phyloP scores from a whole-genome alignment of 35 echinoderm and acorn worm genomes.

The Anneissia japonica region DNA sequence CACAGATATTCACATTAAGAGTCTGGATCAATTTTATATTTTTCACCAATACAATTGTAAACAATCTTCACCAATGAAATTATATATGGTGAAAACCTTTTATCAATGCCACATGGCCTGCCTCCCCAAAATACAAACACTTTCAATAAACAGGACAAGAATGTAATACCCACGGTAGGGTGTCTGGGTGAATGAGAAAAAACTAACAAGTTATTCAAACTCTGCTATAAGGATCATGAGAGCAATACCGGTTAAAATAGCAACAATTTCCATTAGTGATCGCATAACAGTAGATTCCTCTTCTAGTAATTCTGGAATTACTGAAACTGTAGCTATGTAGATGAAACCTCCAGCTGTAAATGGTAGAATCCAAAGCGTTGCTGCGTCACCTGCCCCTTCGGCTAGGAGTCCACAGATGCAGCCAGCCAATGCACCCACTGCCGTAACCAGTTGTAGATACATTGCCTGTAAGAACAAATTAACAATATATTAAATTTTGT shows the following conservation, averaged over 20 bases:
- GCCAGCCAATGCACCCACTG: slow-evolving; percentile 70
- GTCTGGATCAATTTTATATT: no score
- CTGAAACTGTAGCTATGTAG: slow-evolving; percentile 87
- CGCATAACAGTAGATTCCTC: slow-evolving; percentile 56
- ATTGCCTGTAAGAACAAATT: slow-evolving; percentile 67
- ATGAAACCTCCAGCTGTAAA: slow-evolving; percentile 91
- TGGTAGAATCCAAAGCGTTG: slow-evolving; percentile 66
- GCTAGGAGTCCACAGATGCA: slow-evolving; percentile 78
- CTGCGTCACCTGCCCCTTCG: slow-evolving; percentile 62
- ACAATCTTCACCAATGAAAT: no score
- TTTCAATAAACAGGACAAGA: no score
- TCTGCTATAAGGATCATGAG: slow-evolving; percentile 83
- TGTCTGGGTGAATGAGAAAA: no score
- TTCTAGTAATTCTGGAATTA: slow-evolving; percentile 78
- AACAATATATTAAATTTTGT: no score
- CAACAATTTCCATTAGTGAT: slow-evolving; percentile 62
- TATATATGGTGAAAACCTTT: no score
- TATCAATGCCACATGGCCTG: no score
- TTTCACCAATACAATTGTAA: no score
- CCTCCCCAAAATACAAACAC: no score
- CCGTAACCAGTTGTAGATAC: slow-evolving; percentile 79
- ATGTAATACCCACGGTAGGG: no score
- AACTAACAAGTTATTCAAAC: slow-evolving; percentile 29
- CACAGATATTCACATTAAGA: no score
- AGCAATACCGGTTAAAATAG: slow-evolving; percentile 46